These are phyloP conservation scores for Apteryx mantelli DNA, from an alignment of 2,113 vertebrate genomes.

Conservation along the genomic window DNA sequence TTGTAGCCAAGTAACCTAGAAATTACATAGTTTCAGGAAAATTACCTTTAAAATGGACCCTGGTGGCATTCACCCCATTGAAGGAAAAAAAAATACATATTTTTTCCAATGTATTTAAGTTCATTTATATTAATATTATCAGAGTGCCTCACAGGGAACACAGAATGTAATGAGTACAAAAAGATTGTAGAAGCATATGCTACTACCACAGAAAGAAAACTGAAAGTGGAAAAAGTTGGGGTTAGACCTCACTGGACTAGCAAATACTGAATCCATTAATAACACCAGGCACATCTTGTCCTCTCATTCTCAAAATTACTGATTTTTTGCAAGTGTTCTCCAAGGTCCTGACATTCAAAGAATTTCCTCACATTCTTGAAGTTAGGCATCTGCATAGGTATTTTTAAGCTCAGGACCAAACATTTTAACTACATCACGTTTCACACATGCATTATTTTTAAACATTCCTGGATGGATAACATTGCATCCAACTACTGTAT, in stretches of 20 bases:
- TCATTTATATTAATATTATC: not conserved
- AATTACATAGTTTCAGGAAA: not conserved
- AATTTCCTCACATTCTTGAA: not conserved
- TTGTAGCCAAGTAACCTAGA: not conserved
- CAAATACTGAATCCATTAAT: not conserved
- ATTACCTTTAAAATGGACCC: not conserved
- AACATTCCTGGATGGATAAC: not conserved
- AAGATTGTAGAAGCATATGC: not conserved
- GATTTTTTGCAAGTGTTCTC: not conserved
- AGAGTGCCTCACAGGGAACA: not conserved
- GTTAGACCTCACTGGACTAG: not conserved
- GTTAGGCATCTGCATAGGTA: not conserved
- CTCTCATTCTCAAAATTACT: not conserved
- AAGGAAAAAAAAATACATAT: not conserved
- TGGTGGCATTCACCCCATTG: not conserved
- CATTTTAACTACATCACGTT: not conserved
- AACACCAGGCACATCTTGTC: accelerated
- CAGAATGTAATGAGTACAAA: not conserved
- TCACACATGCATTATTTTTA: not conserved
- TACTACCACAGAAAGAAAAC: not conserved
- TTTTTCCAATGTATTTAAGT: not conserved
- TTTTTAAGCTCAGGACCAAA: not conserved
- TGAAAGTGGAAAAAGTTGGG: not conserved
- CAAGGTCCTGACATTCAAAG: not conserved
- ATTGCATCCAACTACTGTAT: not conserved